Conservation (phyloP, 2,888 invertebrate genomes). For the Machimus atricapillus region DNA sequence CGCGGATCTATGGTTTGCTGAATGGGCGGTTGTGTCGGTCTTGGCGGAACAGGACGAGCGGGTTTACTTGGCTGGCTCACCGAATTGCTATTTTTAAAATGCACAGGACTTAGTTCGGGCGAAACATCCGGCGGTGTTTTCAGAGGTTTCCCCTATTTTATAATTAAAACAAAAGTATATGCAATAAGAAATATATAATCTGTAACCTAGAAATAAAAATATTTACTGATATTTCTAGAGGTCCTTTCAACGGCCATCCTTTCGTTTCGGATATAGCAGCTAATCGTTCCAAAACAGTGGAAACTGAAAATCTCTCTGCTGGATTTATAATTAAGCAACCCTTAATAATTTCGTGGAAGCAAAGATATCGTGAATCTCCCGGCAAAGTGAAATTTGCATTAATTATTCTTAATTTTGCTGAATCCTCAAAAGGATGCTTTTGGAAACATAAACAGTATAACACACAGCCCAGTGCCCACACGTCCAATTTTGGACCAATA, state of each 20-base stretch:
- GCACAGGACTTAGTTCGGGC: constrained; percentile 48
- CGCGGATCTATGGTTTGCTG: background rate
- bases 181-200: background rate
- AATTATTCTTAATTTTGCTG: constrained; percentile 91
- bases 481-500: constrained; percentile 88
- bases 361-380: constrained; percentile 79
- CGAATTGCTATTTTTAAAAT: background rate
- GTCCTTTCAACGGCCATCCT: constrained; percentile 81
- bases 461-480: constrained; percentile 98
- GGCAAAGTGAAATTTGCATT: constrained; percentile 94
- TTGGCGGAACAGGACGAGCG: background rate
- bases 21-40: constrained; percentile 23
- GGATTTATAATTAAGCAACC: constrained; percentile 87
- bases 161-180: background rate
- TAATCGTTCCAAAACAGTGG: constrained; percentile 81
- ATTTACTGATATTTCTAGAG: constrained; percentile 64
- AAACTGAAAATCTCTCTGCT: constrained; percentile 77
- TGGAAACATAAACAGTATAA: constrained; percentile 90
- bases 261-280: constrained; percentile 89
- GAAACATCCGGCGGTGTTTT: constrained; percentile 54
- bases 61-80: background rate
- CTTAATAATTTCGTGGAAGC: constrained; percentile 89
- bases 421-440: constrained; percentile 97
- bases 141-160: constrained; percentile 55
- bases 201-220: background rate